Evolutionary conservation across 2,888 invertebrate genomes (phyloP).

Genomic region (Heliconius ismenius): DNA sequence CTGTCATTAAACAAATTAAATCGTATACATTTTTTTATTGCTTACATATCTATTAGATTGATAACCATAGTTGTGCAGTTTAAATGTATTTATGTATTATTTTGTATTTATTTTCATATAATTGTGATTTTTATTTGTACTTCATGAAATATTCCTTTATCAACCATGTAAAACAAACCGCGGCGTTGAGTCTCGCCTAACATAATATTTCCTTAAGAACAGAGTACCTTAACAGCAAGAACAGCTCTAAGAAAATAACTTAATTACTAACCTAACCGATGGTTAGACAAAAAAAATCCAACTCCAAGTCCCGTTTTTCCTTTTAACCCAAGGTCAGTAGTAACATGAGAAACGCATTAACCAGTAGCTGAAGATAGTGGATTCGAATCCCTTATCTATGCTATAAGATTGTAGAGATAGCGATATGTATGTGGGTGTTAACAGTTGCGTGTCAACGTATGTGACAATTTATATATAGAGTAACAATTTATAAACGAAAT

Average conservation of each 20-base stretch:
- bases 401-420: conserved; percentile 67
- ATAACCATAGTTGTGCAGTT: too few relatives aligned
- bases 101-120: too few relatives aligned
- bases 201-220: neutral
- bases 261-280: conserved; percentile 42
- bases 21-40: too few relatives aligned
- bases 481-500: neutral
- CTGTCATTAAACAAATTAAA: too few relatives aligned
- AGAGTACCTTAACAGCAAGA: neutral
- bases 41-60: too few relatives aligned
- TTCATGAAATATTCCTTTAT: neutral
- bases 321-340: conserved; percentile 50
- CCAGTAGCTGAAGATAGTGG: conserved; percentile 65
- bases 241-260: neutral
- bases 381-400: conserved; percentile 63
- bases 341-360: conserved; percentile 77
- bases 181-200: neutral
- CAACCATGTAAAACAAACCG: conserved; percentile 23
- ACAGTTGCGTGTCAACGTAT: conserved; percentile 36
- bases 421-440: conserved; percentile 57
- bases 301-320: conserved; percentile 45
- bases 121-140: neutral
- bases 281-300: conserved; percentile 48
- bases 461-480: conserved; percentile 34
- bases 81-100: too few relatives aligned